A percentile compares a stretch with the other conserved stretches of the same genome.
phyloP scores from a whole-genome alignment of 1,140 invertebrate species.

The Himalopsyche phryganea region DNA sequence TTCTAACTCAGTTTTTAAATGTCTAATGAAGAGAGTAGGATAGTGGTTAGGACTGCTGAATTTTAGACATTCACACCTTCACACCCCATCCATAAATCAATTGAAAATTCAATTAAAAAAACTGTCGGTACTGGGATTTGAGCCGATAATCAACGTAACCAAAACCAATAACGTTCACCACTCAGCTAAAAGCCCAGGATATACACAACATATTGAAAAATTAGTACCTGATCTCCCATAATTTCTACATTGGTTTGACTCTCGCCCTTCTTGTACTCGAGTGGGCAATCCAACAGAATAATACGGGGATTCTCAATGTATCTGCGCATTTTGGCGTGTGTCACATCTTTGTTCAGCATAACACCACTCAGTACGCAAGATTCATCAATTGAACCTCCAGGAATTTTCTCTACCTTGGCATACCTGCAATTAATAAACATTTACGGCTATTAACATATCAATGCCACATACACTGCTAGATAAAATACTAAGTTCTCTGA shows the following conservation, averaged over 20 bases:
- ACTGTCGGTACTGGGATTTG: too few species aligned
- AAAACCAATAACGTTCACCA: too few species aligned
- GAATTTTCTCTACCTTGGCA: constrained; percentile 97
- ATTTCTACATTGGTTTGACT: constrained; percentile 98
- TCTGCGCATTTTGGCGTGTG: constrained; percentile 95
- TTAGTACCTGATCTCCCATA: constrained; percentile 77
- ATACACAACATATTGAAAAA: too few species aligned
- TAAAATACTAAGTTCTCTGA: not conserved
- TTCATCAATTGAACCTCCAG: constrained; percentile 93
- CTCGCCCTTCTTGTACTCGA: constrained; percentile 99
- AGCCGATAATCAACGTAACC: too few species aligned
- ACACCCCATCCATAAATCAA: too few species aligned
- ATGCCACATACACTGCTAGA: not conserved
- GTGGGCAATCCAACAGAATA: constrained; percentile 88
- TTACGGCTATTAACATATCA: not conserved
- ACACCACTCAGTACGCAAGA: constrained; percentile 92
- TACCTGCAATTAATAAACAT: constrained; percentile 55
- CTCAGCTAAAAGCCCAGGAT: too few species aligned
- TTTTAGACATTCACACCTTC: too few species aligned
- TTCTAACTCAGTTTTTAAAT: too few species aligned
- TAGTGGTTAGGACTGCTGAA: too few species aligned
- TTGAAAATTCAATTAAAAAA: too few species aligned
- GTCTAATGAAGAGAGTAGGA: too few species aligned
- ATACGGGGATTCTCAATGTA: constrained; percentile 95
- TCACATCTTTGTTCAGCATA: constrained; percentile 99